Base-by-base conservation (phyloP, 2,888 invertebrate genomes). In the Trachelus tabidus region DNA sequence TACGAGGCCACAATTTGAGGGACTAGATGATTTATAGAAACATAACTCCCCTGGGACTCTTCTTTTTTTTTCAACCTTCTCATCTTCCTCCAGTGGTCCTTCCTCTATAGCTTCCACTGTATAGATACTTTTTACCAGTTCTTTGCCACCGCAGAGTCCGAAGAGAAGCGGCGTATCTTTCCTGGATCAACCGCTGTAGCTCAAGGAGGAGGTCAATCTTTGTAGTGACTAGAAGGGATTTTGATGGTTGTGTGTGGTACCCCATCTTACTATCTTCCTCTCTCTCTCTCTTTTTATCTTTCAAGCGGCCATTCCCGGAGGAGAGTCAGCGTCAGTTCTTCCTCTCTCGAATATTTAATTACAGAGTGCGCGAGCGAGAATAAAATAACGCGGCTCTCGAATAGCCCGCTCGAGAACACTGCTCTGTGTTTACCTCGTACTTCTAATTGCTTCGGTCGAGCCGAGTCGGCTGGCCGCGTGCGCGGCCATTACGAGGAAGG, bases 21-120 rank as follows among this genome's bases (percentile, higher is more conserved):
- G 87, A 88, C 86, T 84, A 86, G 85, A 90, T 91, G 91, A 91
- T 91, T 91, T 91, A 91, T 91, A 89, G 91, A 90, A 91, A 90
- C 89, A 87, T 89, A 89, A 88, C 87, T 88, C 86, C 87, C 87
- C 33, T 82, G 83, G 84, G 86, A 86, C 85, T 80, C 69, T 75
- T 75, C 35, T 68, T 69, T 56, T 40, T 68, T 77, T 40, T 56
- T 68, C n/a, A 11, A 34, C 15, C 11, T 37, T 15, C 23, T 11
- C 34, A 40, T 68, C 73, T 73, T 56, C 2, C 56, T 56, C 9
- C 23, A 56, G 23, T 78, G 75, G 75, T 76, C 77, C 56, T 73
- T 34, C 9, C 34, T 76, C 69, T 76, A 11, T 31, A 76, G 69
- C 33, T 76, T 69, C 37, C 30, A 30, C 37, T 33, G 4, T 76